Base-by-base conservation (phyloP, 2,797 vertebrate genomes). In the Malurus leucopterus region DNA sequence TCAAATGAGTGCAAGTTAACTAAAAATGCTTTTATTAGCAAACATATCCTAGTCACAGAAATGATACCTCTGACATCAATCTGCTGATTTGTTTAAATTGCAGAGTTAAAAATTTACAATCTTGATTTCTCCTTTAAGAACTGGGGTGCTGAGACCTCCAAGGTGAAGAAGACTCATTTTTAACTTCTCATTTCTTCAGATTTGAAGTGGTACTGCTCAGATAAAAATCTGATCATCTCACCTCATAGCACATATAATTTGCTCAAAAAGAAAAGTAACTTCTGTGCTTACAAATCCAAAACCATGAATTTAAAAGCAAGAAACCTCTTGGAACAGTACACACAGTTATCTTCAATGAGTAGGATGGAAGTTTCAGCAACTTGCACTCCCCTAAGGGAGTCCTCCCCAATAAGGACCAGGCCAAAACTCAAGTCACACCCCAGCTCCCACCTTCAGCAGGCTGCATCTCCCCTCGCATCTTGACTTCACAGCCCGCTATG, bases 71-170 rank as follows among this genome's bases (percentile, higher is more conserved):
- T 53, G 27, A 54, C n/a, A 84, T 11, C 62, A 71, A 77, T 57
- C 57, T 30, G 3, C 2, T 1, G 19, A 67, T 72, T 63, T 90
- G 30, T 62, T 78, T 87, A 69, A 89, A 90, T 91, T 24, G 41
- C 29, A 41, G 46, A 71, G 8, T 80, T 76, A 23, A 80, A 80
- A 84, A 53, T 4, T 69, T 41, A 86, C 58, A 90, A 74, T 86
- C 55, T 82, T 91, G 55, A 89, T 65, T 58, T 89, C 63, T 92
- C 86, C 70, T 79, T 94, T 84, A 78, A 68, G 59, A 94, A 72
- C 11, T 54, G 79, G 65, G 7, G 13, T 79, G 53, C 63, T 71
- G 46, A 44, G 41, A 91, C 86, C 68, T 92, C 59, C 57, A 92
- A 90, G 84, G 57, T 44, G 76, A 84, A 91, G 71, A 81, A 86